Percentiles rank a stretch among this genome's conserved stretches.
Conservation (phyloP, 2,888 invertebrate species). For the Eubasilissa splendida region DNA sequence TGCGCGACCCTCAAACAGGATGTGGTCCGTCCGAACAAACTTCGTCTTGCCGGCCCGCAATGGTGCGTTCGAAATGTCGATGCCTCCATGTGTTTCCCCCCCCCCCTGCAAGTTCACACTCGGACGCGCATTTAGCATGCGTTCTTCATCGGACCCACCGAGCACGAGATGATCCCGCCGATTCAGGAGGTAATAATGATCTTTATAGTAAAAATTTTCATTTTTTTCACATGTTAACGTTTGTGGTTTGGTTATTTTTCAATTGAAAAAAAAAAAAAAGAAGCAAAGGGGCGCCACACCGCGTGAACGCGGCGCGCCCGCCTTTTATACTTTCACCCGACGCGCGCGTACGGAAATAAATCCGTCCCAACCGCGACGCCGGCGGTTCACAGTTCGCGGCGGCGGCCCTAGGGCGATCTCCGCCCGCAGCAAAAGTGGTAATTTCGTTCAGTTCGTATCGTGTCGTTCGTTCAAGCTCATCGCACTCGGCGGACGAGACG, state of each 20-base stretch:
- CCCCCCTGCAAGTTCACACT: constrained; percentile 71
- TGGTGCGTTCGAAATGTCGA: constrained; percentile 77
- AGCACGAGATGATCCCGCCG: constrained; percentile 76
- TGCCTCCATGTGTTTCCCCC: constrained; percentile 76
- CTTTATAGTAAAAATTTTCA: background rate
- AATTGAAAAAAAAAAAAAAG: background rate
- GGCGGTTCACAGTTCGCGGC: constrained; percentile 12
- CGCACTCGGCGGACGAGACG: no score
- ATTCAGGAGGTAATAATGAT: constrained; percentile 64
- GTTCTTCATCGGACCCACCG: constrained; percentile 76
- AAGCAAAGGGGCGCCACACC: background rate
- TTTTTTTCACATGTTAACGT: background rate
- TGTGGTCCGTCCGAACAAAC: constrained; percentile 65
- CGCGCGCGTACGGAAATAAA: background rate
- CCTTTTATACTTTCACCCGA: constrained; percentile 4
- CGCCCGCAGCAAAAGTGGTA: constrained; percentile 6
- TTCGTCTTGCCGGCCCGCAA: constrained; percentile 70
- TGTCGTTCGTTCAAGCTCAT: no score
- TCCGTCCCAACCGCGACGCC: background rate
- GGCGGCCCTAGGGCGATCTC: constrained; percentile 35
- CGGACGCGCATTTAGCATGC: constrained; percentile 69
- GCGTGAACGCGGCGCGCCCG: background rate
- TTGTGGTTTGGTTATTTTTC: background rate
- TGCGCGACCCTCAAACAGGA: constrained; percentile 69
- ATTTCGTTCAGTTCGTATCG: no score